Base-by-base conservation (phyloP, 2,113 vertebrate genomes). In the Corydoras sp. region DNA sequence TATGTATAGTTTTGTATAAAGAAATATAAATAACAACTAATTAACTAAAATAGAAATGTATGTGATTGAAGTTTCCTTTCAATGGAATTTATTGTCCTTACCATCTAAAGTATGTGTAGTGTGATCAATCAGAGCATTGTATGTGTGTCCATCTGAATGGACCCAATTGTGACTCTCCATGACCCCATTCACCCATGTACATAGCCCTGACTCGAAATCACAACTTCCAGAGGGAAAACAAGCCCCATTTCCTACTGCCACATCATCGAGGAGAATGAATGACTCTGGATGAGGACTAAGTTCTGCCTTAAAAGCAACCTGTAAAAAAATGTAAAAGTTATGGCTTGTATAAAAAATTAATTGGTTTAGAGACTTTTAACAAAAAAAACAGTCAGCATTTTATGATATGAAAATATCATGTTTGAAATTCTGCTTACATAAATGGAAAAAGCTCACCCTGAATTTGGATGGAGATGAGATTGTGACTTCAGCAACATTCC, bases 401-500 rank as follows among this genome's bases (percentile, higher is more conserved):
- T 35, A 35, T 35, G 32, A 35, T 35, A 4, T 35, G 3, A 35
- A 35, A 35, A 35, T 35, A 35, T n/a, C n/a, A n/a, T n/a, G n/a
- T 35, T 35, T 35, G 32, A 35, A 35, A 3, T 6, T 35, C 32
- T 35, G 6, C 3, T 35, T 35, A 35, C 31, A 60, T 32, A 10
- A 51, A 62, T 60, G 30, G 32, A n/a, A 35, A 0, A 3, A 15
- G 54, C 81, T 83, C 76, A 90, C 88, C 30, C 58, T 69, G 62
- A 85, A 86, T 59, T 70, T 79, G 62, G 73, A 58, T 29, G 83
- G 85, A 6, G 87, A 86, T 13, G 87, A 87, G 55, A 89, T 79
- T 0, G 84, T 87, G 80, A 90, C 82, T 64, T 90, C 83, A 55
- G 88, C 86, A 53, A 89, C 72, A 75, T 88, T 86, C 89, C 89